phyloP scores from a whole-genome alignment of 2,797 vertebrate species.

The Megaceryle alcyon region DNA sequence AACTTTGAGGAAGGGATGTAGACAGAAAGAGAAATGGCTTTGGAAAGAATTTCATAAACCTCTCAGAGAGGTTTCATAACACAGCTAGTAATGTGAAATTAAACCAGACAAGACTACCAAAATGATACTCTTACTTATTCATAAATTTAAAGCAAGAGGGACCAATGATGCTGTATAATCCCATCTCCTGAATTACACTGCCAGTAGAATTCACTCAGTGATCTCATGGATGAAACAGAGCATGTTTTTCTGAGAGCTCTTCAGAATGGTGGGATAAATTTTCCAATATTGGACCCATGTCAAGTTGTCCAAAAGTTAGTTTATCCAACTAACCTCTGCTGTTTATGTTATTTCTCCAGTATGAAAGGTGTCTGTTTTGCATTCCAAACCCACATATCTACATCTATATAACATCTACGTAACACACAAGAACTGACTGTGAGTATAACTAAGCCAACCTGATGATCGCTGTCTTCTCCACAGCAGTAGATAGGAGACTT shows the following conservation, averaged over 20 bases:
- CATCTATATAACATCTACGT: not conserved
- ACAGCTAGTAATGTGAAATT: not conserved
- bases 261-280: not conserved
- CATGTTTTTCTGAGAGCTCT: not conserved
- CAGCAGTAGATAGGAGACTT: not conserved
- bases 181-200: not conserved
- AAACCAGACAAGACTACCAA: not conserved
- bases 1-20: not conserved
- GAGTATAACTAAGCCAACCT: not conserved
- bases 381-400: not conserved
- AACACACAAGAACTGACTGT: rapidly evolving
- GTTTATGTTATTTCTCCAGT: not conserved
- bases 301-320: not conserved
- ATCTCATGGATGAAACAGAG: not conserved
- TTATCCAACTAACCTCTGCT: not conserved
- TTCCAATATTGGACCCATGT: not conserved
- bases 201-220: not conserved
- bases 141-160: not conserved
- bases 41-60: not conserved
- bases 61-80: not conserved
- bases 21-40: not conserved
- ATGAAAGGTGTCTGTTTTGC: not conserved
- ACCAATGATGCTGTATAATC: not conserved
- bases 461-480: rapidly evolving
- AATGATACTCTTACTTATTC: not conserved